A percentile compares a stretch with the other conserved stretches of the same genome.
Conservation (phyloP, 2,888 invertebrate genomes). For the Bursaphelenchus okinawaensis region DNA sequence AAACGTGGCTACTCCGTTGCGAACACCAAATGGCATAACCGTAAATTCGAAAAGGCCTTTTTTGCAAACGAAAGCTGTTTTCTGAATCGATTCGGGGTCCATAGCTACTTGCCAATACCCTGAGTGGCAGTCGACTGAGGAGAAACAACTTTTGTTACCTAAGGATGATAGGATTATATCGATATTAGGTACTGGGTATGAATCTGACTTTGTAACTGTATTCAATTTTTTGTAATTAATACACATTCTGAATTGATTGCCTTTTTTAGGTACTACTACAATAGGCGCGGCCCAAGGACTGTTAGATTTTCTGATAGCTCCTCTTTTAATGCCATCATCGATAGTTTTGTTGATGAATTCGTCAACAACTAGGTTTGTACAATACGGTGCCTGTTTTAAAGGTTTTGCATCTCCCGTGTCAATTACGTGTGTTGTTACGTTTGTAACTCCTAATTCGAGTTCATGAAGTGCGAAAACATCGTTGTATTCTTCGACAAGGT, state of each 20-base stretch:
- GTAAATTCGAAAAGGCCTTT: neutral
- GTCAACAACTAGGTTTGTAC: neutral
- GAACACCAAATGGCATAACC: slow-evolving; percentile 3
- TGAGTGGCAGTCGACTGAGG: neutral
- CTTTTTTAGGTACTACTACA: neutral
- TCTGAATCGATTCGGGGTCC: neutral
- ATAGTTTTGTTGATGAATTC: neutral
- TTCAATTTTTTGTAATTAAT: neutral
- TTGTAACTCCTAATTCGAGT: neutral
- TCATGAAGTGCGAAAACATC: neutral
- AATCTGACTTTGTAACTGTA: neutral
- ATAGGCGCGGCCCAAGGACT: neutral
- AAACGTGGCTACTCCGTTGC: neutral
- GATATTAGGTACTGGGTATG: neutral
- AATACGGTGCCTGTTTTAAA: neutral
- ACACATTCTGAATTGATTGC: neutral
- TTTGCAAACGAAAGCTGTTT: neutral
- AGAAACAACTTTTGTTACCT: neutral
- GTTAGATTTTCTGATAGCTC: neutral
- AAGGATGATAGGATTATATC: neutral
- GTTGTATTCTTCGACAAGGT: neutral
- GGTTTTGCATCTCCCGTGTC: neutral
- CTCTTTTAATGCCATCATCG: neutral
- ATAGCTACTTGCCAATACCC: slow-evolving; percentile 6
- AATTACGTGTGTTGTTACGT: neutral